phyloP scores from a whole-genome alignment of 2,888 invertebrate genomes.

The Amiota minor region DNA sequence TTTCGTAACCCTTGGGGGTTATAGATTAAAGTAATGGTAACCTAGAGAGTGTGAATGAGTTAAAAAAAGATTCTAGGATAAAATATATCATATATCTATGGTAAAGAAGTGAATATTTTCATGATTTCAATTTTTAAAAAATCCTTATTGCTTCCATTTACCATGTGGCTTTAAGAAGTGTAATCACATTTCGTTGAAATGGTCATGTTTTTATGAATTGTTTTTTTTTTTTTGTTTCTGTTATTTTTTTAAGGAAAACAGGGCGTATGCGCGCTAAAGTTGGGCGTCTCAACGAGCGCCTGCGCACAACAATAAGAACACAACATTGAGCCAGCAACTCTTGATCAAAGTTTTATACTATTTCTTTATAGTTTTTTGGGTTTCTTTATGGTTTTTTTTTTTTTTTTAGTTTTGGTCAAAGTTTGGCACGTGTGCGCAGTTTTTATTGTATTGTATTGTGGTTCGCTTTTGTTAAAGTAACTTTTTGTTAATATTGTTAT shows the following conservation, averaged over 20 bases:
- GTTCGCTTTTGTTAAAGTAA: background rate
- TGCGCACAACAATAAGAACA: background rate
- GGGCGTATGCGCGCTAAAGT: background rate
- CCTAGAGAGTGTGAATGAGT: too few relatives aligned
- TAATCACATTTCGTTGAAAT: background rate
- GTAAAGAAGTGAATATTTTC: too few relatives aligned
- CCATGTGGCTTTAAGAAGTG: background rate
- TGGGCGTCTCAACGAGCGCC: conserved; percentile 13
- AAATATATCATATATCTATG: too few relatives aligned
- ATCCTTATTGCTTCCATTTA: background rate
- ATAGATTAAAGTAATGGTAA: too few relatives aligned
- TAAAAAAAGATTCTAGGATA: too few relatives aligned
- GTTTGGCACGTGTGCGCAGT: conserved; percentile 20
- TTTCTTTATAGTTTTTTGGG: background rate
- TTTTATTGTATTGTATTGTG: background rate
- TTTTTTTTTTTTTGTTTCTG: background rate
- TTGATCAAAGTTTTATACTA: too few relatives aligned
- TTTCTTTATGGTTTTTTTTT: conserved; percentile 14
- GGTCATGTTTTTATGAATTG: background rate
- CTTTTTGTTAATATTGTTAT: background rate
- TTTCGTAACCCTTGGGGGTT: too few relatives aligned
- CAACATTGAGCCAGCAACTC: background rate
- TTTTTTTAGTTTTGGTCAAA: background rate
- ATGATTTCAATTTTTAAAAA: background rate
- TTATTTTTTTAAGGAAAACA: background rate